Conservation (phyloP, 2,888 invertebrate species). For the Formica aserva region DNA sequence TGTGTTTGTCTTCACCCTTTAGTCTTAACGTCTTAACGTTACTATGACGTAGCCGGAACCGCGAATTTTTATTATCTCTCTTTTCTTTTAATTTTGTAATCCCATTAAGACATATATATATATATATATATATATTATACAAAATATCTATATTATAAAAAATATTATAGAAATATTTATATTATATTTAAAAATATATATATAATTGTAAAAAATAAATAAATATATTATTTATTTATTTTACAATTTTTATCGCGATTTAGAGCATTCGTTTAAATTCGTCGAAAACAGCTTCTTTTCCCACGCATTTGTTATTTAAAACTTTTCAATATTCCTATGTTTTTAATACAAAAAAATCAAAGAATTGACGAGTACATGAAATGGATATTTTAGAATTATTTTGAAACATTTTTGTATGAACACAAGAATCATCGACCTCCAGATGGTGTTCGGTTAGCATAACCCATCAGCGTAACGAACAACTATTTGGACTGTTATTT, state of each 20-base stretch:
- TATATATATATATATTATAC: too few species aligned
- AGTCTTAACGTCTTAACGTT: background rate
- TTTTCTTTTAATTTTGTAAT: too few species aligned
- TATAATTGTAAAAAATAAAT: too few species aligned
- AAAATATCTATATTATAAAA: too few species aligned
- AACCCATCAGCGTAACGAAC: conserved; percentile 47
- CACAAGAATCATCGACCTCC: conserved; percentile 34
- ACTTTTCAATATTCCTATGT: background rate
- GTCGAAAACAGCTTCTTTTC: background rate
- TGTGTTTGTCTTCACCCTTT: background rate
- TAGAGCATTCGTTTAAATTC: background rate
- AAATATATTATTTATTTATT: background rate
- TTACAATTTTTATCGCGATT: background rate
- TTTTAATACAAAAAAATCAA: background rate
- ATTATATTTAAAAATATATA: too few species aligned
- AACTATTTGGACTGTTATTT: conserved; percentile 53
- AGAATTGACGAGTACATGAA: conserved; percentile 7
- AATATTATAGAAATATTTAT: too few species aligned
- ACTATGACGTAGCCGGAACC: background rate
- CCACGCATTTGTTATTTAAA: background rate
- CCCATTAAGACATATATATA: too few species aligned
- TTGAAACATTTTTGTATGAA: conserved; percentile 10
- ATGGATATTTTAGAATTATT: conserved; percentile 22
- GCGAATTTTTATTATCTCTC: too few species aligned
- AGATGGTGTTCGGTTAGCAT: conserved; percentile 43